These are phyloP conservation scores for Lepus oiostolus DNA, from an alignment of 2,797 vertebrate species.

Conservation along the genomic window DNA sequence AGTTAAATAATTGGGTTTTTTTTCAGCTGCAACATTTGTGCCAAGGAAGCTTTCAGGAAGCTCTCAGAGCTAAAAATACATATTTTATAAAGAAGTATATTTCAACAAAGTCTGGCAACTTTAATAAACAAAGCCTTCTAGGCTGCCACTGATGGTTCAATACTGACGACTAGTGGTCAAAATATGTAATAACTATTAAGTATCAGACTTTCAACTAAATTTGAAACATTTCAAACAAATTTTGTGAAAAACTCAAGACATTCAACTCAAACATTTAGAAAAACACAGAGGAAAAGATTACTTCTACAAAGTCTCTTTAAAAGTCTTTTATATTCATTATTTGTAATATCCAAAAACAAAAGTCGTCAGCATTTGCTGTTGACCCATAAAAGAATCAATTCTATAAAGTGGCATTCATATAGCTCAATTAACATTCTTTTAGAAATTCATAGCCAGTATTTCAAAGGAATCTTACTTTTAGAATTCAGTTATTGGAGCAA, in stretches of 20 bases:
- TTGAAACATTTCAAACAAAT: slow-evolving; percentile 42
- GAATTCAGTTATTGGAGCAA: neutral
- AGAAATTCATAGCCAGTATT: slow-evolving; percentile 18
- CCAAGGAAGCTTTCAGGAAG: slow-evolving; percentile 48
- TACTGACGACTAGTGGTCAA: slow-evolving; percentile 88
- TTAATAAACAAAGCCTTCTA: neutral
- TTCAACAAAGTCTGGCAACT: slow-evolving; percentile 36
- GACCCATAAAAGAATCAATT: neutral
- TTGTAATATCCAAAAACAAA: slow-evolving; percentile 16
- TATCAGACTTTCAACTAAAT: slow-evolving; percentile 47
- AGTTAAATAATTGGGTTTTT: slow-evolving; percentile 43
- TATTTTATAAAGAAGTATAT: slow-evolving; percentile 52
- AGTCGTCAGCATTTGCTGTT: neutral
- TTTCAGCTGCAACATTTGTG: slow-evolving; percentile 18
- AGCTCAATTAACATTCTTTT: neutral
- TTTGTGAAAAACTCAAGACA: neutral
- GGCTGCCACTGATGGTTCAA: slow-evolving; percentile 76
- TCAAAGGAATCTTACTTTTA: neutral
- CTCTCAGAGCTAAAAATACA: neutral
- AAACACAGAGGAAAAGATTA: neutral
- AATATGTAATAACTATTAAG: slow-evolving; percentile 44
- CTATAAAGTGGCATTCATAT: neutral
- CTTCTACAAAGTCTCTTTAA: neutral
- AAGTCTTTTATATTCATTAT: neutral
- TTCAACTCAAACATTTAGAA: neutral